Base-by-base conservation (phyloP, 2,888 invertebrate genomes). In the Drosophila robusta region DNA sequence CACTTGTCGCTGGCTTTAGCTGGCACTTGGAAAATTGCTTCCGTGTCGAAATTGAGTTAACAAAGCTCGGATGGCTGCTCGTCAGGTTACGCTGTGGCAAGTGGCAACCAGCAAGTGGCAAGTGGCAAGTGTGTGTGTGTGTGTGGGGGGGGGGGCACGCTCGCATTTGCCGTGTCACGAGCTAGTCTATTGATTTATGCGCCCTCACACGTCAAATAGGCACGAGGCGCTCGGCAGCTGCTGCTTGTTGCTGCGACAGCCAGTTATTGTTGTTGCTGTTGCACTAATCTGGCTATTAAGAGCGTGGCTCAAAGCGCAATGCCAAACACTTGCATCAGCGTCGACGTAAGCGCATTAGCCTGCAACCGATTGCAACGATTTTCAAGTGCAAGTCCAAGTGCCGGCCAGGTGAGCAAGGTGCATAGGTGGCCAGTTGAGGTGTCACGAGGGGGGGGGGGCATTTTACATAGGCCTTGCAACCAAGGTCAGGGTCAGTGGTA, bases 1-100 rank as follows among this genome's bases (percentile, higher is more conserved):
- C 73, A 66, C 73, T 73, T 77, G 75, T 68, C 75, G 78, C 73
- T 69, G 77, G 56, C 44, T 52, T 63, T 63, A 60, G 77, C 69
- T 77, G 69, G 34, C 65, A 72, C 62, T 57, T 58, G 45, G 68
- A 58, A 75, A 87, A 76, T 75, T 88, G 87, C 87, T 88, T 84
- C 85, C 89, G 85, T 87, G 84, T 87, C 67, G 78, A 84, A 87
- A 84, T 86, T 80, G 78, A 82, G 88, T 78, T 88, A 88, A 80
- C 75, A 78, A 77, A 75, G 75, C 78, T 69, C 71, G 70, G 60
- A 63, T 76, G 71, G 56, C 54, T 72, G 67, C 24, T 45, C 46
- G 71, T 52, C 54, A 38, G 56, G 34, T 29, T 44, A 47, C 24
- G n/a, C 32, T 38, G 39, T 42, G 29, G 18, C 32, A 22, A 36